phyloP scores from a whole-genome alignment of 2,797 vertebrate genomes.

The Trachops cirrhosus region DNA sequence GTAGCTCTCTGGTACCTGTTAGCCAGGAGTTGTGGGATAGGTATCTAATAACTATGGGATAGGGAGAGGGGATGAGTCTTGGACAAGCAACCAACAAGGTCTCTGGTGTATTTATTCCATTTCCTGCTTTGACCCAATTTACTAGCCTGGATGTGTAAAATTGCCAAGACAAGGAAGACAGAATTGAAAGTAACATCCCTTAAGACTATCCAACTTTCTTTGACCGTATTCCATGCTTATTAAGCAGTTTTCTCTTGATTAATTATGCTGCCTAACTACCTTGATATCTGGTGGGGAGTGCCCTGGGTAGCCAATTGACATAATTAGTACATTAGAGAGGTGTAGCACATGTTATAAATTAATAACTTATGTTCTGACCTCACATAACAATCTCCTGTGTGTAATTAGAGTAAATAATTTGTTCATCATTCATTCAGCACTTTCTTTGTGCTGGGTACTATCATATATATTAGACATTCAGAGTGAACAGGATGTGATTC shows the following conservation, averaged over 20 bases:
- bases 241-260: conserved; percentile 48
- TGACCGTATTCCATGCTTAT: neutral
- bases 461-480: neutral
- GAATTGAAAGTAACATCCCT: neutral
- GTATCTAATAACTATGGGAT: neutral
- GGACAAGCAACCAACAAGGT: neutral
- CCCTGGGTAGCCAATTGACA: neutral
- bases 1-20: neutral
- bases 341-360: conserved; percentile 37
- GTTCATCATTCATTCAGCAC: neutral
- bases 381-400: neutral
- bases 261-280: conserved; percentile 30
- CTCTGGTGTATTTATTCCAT: neutral
- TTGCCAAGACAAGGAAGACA: neutral
- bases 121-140: neutral
- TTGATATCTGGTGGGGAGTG: conserved; percentile 36
- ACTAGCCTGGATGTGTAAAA: neutral
- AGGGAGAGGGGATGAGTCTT: neutral
- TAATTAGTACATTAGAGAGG: conserved; percentile 44
- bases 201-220: neutral
- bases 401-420: conserved; percentile 46
- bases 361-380: conserved; percentile 40
- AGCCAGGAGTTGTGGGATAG: neutral
- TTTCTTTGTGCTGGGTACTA: neutral
- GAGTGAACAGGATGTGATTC: neutral